Percentiles rank a stretch among this genome's conserved stretches.
phyloP scores from a whole-genome alignment of 2,888 invertebrate species.

The Leucania comma region DNA sequence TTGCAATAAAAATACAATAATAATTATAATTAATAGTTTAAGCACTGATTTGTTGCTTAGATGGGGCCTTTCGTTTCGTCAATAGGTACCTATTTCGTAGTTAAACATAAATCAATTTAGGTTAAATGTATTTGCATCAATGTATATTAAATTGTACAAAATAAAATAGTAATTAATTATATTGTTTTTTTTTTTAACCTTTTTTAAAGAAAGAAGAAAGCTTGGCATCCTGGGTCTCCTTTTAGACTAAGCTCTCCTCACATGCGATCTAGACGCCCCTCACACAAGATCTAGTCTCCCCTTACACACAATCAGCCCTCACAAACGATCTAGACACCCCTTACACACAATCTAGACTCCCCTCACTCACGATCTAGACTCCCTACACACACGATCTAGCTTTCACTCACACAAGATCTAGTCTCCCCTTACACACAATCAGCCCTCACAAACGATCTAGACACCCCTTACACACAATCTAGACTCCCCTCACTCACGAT shows the following conservation, averaged over 20 bases:
- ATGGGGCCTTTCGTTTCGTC: slow-evolving; percentile 21
- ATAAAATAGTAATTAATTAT: slow-evolving; percentile 52
- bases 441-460: too few species aligned
- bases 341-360: too few species aligned
- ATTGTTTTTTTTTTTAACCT: slow-evolving; percentile 37
- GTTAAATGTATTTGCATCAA: slow-evolving; percentile 22
- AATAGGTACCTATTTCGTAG: slow-evolving; percentile 28
- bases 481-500: too few species aligned
- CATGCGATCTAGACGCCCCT: not conserved
- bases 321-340: too few species aligned
- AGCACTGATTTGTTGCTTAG: slow-evolving; percentile 21
- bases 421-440: too few species aligned
- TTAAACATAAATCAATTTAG: slow-evolving; percentile 23
- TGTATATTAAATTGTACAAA: slow-evolving; percentile 61
- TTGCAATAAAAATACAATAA: slow-evolving; percentile 58
- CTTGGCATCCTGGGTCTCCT: too few species aligned
- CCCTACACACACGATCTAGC: too few species aligned
- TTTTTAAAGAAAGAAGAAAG: not conserved
- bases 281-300: not conserved
- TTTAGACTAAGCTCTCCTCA: too few species aligned
- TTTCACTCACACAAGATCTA: too few species aligned
- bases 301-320: too few species aligned
- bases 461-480: too few species aligned
- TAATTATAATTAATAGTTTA: slow-evolving; percentile 33
- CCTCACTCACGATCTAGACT: too few species aligned